Evolutionary conservation across 2,113 vertebrate genomes (phyloP), one percentile per base, ranked within the genome.

Genomic region (Bubo blakistoni): DNA sequence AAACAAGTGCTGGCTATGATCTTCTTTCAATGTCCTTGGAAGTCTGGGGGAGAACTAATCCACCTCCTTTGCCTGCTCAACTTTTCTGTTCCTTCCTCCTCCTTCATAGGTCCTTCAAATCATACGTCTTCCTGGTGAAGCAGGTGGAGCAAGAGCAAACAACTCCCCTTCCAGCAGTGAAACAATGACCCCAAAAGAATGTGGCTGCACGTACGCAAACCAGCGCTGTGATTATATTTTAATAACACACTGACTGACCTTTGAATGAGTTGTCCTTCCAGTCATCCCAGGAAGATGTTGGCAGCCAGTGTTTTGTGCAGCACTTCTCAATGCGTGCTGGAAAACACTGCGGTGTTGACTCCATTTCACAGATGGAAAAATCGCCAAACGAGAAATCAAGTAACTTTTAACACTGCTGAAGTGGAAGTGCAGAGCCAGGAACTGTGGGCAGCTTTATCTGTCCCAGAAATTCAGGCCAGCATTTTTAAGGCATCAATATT

Each of bases 151-250:
- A 44, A 61, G 27, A 72, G 16, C 44, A 76, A 83, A 46, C 2
- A 3, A 24, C 10, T 81, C 34, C 57, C 15, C 46, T 90, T 70
- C 57, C 67, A 89, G 72, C 55, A n/a, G 72, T 47, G 63, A 80
- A 92, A 89, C 55, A 90, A 81, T 87, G 73, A 96, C 90, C n/a
- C 19, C 67, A 40, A 52, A 94, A 63, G 77, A 94, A 96, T 81
- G 81, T 47, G 61, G n/a, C 20, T 81, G 34, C 42, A 40, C 2
- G 5, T 40, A 88, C 1, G 1, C 1, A 4, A 85, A 72, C 47
- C 49, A 46, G 19, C 13, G 15, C 63, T 58, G 10, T 67, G n/a
- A 92, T 89, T 86, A 74, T n/a, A 44, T 71, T 96, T 87, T 89
- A 94, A 96, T 84, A 91, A 91, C 49, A 76, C 17, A 44, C 72